Evolutionary conservation across 2,113 vertebrate genomes (phyloP).

Genomic region (zebrafish (Danio rerio)): GRCz12tu NC_133194.1:12019001-12019500

Average conservation of each 20-base stretch:
- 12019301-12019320: too few species aligned
- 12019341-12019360: not conserved
- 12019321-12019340: not conserved
- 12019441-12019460: not conserved
- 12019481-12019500: not conserved
- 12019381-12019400: not conserved
- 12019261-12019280: not conserved
- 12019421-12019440: not conserved
- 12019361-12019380: not conserved
- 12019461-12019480: conserved; percentile 6
- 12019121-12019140: conserved; percentile 19
- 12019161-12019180: not conserved
- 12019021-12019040: not conserved
- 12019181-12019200: not conserved
- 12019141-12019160: not conserved
- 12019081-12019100: conserved; percentile 8
- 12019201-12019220: not conserved
- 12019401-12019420: not conserved
- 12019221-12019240: conserved; percentile 6
- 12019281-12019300: too few species aligned
- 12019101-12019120: not conserved
- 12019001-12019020: not conserved
- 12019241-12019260: not conserved
- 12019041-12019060: not conserved
- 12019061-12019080: not conserved